These are phyloP conservation scores for Scaptodrosophila latifasciaeformis DNA, from an alignment of 2,888 invertebrate species.

Conservation along the genomic window DNA sequence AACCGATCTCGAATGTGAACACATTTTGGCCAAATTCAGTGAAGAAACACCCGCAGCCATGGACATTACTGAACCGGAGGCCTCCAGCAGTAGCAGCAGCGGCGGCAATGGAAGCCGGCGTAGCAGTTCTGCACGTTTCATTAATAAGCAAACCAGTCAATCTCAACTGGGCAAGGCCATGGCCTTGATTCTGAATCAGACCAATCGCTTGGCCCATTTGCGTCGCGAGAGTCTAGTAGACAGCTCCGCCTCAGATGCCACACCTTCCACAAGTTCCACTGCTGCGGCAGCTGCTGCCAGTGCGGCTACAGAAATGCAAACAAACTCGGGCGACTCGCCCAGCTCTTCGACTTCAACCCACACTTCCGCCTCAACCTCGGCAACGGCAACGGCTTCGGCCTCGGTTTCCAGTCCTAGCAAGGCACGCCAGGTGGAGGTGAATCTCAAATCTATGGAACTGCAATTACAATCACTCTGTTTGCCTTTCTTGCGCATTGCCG, in stretches of 20 bases:
- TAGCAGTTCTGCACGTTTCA: constrained; percentile 35
- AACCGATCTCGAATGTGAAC: constrained; percentile 80
- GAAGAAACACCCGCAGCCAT: not conserved
- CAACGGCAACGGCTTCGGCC: too few species aligned
- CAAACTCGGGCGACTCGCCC: too few species aligned
- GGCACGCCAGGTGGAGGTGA: constrained; percentile 49
- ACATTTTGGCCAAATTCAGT: constrained; percentile 73
- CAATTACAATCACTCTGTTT: constrained; percentile 87
- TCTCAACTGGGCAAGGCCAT: constrained; percentile 72
- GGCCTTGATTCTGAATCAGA: constrained; percentile 72
- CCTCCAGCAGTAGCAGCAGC: not conserved
- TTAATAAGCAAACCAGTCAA: constrained; percentile 37
- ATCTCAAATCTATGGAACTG: constrained; percentile 73
- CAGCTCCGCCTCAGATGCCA: constrained; percentile 20
- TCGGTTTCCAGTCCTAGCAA: too few species aligned
- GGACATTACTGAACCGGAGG: constrained; percentile 8
- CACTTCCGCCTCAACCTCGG: too few species aligned
- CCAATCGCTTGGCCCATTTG: constrained; percentile 68
- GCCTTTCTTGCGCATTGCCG: constrained; percentile 89
- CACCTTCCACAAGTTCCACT: not conserved
- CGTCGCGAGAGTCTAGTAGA: constrained; percentile 70
- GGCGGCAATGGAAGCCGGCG: constrained; percentile 35
- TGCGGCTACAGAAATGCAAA: too few species aligned
- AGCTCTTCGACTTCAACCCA: too few species aligned
- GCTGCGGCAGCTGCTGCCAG: constrained; percentile 14